Base-by-base conservation (phyloP, 2,113 vertebrate genomes). In the Tetrao urogallus region DNA sequence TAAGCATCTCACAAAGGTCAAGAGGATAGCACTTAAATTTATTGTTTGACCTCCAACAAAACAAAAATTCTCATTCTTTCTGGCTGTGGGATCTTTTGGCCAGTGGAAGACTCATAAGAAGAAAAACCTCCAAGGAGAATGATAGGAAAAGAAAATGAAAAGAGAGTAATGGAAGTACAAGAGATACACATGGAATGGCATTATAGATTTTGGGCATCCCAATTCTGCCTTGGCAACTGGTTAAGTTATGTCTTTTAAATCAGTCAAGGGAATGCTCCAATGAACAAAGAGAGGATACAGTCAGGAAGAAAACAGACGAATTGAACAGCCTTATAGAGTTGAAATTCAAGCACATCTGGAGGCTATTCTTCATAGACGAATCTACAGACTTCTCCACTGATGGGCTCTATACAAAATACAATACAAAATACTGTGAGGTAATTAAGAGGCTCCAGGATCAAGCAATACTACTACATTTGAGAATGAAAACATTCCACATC, bases 1-100 rank as follows among this genome's bases (percentile, higher is more conserved):
- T 94, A 67, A 71, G 56, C 54, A 76, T 48, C 66, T 61, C 36
- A 73, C 67, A 87, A 84, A 69, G 36, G 82, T 61, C 70, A 92
- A 84, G n/a, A 21, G 17, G 52, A 79, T 75, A 30, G 14, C 70
- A 81, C 27, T 77, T 43, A 66, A 0, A 75, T 82, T 72, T 86
- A 86, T 60, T 90, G 57, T 65, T 78, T 79, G 66, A 81, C 63
- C n/a, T 76, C 67, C 85, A 36, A 91, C 45, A 80, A 92, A 92
- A 78, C 57, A 67, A 82, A 74, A 91, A 76, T 65, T 54, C 14
- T 67, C 34, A 61, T 2, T 75, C 66, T 66, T 86, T 63, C 50
- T 84, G 36, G 11, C 21, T 82, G 28, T 36, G n/a, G 52, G 58
- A 57, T 38, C 3, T 5, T 86, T 79, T 92, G 48, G 85, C 63